Percentiles rank a stretch among this genome's conserved stretches.
phyloP scores from a whole-genome alignment of 2,888 invertebrate species.

The Hydrotaea cyrtoneurina region DNA sequence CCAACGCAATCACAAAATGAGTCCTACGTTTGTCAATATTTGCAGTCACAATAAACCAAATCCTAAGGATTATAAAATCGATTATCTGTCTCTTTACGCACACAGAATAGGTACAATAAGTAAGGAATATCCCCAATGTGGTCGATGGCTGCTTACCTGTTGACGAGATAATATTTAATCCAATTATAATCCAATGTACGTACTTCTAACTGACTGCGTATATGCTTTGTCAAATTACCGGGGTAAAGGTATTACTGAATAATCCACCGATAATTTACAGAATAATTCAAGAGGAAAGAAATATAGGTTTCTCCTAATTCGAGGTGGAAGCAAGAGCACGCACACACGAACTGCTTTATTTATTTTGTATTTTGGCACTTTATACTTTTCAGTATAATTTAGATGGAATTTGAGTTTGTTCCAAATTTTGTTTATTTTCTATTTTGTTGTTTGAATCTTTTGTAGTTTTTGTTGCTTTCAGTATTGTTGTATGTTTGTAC shows the following conservation, averaged over 20 bases:
- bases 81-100: too few relatives aligned
- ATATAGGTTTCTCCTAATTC: neutral
- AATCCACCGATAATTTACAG: slow-evolving; percentile 13
- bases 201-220: neutral
- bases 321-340: neutral
- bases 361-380: neutral
- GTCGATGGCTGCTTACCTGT: slow-evolving; percentile 9
- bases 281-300: neutral
- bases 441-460: slow-evolving; percentile 12
- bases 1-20: too few relatives aligned
- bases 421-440: neutral
- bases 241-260: slow-evolving; percentile 25
- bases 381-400: neutral
- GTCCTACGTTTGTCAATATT: neutral
- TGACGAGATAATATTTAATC: slow-evolving; percentile 13
- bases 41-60: neutral
- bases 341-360: neutral
- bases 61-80: too few relatives aligned
- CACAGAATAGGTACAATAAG: too few relatives aligned
- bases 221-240: neutral
- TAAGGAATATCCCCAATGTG: neutral
- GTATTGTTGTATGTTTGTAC: neutral
- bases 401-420: neutral
- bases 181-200: slow-evolving; percentile 27
- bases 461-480: neutral